These are phyloP conservation scores for Epirrita christyi DNA, from an alignment of 2,888 invertebrate species.

Conservation along the genomic window DNA sequence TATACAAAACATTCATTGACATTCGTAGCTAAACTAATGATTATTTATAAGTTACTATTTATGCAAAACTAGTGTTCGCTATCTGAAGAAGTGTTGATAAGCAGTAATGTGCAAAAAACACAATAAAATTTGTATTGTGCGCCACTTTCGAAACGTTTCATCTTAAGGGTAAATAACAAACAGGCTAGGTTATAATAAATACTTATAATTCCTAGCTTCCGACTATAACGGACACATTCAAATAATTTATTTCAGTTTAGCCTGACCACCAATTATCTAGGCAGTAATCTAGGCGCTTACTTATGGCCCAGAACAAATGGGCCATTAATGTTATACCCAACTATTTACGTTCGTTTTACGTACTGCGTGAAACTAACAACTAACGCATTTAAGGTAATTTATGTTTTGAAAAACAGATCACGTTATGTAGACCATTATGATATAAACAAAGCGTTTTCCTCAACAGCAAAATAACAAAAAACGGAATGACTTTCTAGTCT, in stretches of 20 bases:
- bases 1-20: too few species aligned
- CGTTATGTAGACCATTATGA: background rate
- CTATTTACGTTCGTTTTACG: constrained; percentile 41
- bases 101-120: too few species aligned
- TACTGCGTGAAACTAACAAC: constrained; percentile 12
- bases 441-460: background rate
- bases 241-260: constrained; percentile 22
- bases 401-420: constrained; percentile 9
- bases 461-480: background rate
- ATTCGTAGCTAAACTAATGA: too few species aligned
- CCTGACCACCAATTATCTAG: constrained; percentile 20
- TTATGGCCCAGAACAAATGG: constrained; percentile 35
- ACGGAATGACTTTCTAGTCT: too few species aligned
- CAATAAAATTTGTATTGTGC: too few species aligned
- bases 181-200: too few species aligned
- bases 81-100: too few species aligned
- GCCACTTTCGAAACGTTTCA: too few species aligned
- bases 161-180: too few species aligned
- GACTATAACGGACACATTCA: constrained; percentile 5
- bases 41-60: too few species aligned
- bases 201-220: background rate
- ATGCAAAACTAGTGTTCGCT: too few species aligned
- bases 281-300: constrained; percentile 26
- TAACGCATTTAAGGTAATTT: constrained; percentile 28
- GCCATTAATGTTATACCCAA: constrained; percentile 35